Evolutionary conservation across 2,797 vertebrate genomes (phyloP).

Genomic region (Poeciliopsis turneri): DNA sequence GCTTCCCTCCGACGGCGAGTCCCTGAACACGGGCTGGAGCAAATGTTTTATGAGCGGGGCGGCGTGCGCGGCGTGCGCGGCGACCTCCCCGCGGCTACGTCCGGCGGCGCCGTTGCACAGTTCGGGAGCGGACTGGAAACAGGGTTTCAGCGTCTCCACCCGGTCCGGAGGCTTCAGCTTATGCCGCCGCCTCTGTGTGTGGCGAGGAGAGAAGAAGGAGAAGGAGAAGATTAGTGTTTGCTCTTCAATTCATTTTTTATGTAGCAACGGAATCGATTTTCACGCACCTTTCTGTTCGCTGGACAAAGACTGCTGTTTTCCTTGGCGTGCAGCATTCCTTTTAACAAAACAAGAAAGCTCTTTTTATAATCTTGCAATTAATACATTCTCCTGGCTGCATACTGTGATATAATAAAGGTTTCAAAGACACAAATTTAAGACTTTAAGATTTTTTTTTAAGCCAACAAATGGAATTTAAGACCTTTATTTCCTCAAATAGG

Average conservation of each 20-base stretch:
- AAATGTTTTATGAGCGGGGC: constrained; percentile 26
- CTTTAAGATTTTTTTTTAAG: no score
- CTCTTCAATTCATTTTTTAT: not conserved
- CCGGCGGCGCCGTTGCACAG: constrained; percentile 54
- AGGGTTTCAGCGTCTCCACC: constrained; percentile 68
- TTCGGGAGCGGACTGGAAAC: constrained; percentile 43
- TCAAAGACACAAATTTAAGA: no score
- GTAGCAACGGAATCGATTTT: not conserved
- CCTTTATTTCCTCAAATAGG: no score
- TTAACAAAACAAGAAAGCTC: not conserved
- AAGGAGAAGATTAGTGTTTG: not conserved
- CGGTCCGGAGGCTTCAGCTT: constrained; percentile 60
- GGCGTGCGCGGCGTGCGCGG: constrained; percentile 23
- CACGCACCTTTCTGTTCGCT: constrained; percentile 88
- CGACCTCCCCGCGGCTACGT: constrained; percentile 37
- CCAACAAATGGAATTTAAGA: no score
- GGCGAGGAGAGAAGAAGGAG: not conserved
- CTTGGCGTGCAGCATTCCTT: constrained; percentile 85
- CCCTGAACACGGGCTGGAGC: constrained; percentile 62
- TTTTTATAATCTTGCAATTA: not conserved
- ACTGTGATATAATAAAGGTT: not conserved
- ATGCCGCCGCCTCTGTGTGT: constrained; percentile 64
- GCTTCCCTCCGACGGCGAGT: constrained; percentile 88
- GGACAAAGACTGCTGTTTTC: constrained; percentile 87
- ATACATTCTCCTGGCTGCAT: not conserved